A percentile compares a stretch with the other conserved stretches of the same genome.
phyloP scores from a whole-genome alignment of 2,797 vertebrate genomes.

The Acridotheres tristis region DNA sequence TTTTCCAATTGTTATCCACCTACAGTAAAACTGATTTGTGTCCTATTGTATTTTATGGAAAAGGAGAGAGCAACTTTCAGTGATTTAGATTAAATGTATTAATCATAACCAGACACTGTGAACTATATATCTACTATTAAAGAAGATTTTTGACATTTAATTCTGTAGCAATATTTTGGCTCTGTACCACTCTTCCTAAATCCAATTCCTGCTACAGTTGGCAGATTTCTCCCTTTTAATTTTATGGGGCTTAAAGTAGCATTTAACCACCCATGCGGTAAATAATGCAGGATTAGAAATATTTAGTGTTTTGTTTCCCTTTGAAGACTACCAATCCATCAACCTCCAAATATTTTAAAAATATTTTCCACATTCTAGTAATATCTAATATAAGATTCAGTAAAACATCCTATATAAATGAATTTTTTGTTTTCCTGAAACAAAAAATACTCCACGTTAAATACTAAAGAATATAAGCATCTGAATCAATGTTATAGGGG shows the following conservation, averaged over 20 bases:
- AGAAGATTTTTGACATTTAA: conserved; percentile 99
- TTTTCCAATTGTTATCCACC: conserved; percentile 99
- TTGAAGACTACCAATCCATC: conserved; percentile 90
- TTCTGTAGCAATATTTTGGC: conserved; percentile 98
- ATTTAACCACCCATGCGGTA: conserved; percentile 98
- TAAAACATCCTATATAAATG: conserved; percentile 63
- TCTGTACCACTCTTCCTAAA: conserved; percentile 89
- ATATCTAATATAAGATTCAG: conserved; percentile 69
- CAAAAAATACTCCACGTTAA: neutral
- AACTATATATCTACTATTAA: conserved; percentile 98
- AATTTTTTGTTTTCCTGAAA: conserved; percentile 30
- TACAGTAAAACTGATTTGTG: conserved; percentile 99
- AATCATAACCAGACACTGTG: conserved; percentile 98
- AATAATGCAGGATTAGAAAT: conserved; percentile 98
- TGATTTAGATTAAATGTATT: conserved; percentile 99
- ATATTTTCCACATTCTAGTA: conserved; percentile 75
- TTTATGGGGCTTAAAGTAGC: conserved; percentile 97
- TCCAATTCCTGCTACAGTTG: conserved; percentile 90
- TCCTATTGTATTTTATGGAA: conserved; percentile 99
- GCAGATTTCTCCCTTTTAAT: conserved; percentile 93
- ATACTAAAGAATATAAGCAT: neutral
- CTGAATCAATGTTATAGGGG: neutral
- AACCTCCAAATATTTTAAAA: conserved; percentile 79
- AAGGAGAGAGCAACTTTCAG: conserved; percentile 95
- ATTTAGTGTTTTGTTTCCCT: conserved; percentile 98